Conservation (phyloP, 2,888 invertebrate species). For the Thymelicus sylvestris region DNA sequence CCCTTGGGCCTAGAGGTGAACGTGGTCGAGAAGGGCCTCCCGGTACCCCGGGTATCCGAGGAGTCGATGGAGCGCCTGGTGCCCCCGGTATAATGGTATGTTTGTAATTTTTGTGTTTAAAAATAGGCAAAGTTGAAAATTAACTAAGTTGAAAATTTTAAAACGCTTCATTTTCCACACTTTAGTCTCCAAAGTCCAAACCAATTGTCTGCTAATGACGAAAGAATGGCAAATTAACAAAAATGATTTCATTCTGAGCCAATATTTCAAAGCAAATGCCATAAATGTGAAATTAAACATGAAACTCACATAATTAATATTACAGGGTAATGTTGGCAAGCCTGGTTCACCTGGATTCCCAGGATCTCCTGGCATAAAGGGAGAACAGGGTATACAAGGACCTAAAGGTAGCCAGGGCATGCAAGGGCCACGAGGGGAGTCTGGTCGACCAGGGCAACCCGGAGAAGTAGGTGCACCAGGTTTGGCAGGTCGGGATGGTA, state of each 20-base stretch:
- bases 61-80: conserved; percentile 91
- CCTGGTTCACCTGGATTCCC: conserved; percentile 94
- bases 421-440: conserved; percentile 92
- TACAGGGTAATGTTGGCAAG: conserved; percentile 91
- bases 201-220: no score
- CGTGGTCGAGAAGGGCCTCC: conserved; percentile 93
- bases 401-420: conserved; percentile 93
- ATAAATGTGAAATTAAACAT: not conserved
- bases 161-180: no score
- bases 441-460: conserved; percentile 90
- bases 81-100: conserved; percentile 89
- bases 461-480: conserved; percentile 92
- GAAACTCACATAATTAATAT: conserved; percentile 28
- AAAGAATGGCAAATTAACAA: no score
- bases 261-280: no score
- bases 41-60: conserved; percentile 90
- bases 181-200: no score
- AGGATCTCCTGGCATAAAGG: conserved; percentile 92
- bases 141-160: no score
- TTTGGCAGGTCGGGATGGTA: conserved; percentile 91
- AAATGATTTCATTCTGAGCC: no score
- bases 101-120: conserved; percentile 11
- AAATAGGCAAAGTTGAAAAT: no score
- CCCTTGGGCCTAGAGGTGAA: conserved; percentile 92
- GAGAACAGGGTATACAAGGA: conserved; percentile 90